Evolutionary conservation across 2,797 vertebrate species (phyloP), one percentile per base, ranked within the genome.

Genomic region (Psittacula echo): DNA sequence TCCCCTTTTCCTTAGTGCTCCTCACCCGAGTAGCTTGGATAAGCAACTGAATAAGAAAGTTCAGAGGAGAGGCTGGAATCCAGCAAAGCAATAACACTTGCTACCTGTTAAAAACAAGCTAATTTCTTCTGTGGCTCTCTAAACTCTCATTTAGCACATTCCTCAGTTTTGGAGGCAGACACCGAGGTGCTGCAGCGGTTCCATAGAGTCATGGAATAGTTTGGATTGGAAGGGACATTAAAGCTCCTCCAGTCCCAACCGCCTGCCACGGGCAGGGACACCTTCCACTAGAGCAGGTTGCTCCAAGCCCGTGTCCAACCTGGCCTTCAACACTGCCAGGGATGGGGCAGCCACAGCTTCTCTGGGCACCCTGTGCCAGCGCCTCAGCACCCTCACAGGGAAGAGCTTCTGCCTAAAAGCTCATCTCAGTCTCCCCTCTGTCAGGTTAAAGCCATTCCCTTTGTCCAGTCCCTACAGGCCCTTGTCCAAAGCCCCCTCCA

Each of bases 101-200:
- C 48, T 51, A 1, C 2, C 34, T 21, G 7, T n/a, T 41, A 15
- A n/a, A 45, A 32, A 4, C 64, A 15, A 13, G 18, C 6, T 0
- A 0, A 2, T 41, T n/a, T 53, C 18, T 27, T 26, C 37, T 8
- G 8, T 56, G n/a, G 14, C 39, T 18, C 13, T 30, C 5, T 4
- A 47, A 13, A 0, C 50, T 44, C 45, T 23, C 11, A 3, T 13
- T 5, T 7, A 11, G 39, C 8, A 3, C 34, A 1, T 14, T 7
- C 14, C 1, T 12, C 41, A 21, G 68, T 64, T 48, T 11, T 7
- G 37, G 15, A 34, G 37, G 37, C 30, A n/a, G 34, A 19, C 5
- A 2, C 72, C 11, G 66, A 5, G 42, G 39, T 20, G 27, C 81
- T 24, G 48, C 42, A 20, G 39, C 1, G 0, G 15, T 41, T 24